phyloP scores from a whole-genome alignment of 2,888 invertebrate species.

The Coelopa pilipes region DNA sequence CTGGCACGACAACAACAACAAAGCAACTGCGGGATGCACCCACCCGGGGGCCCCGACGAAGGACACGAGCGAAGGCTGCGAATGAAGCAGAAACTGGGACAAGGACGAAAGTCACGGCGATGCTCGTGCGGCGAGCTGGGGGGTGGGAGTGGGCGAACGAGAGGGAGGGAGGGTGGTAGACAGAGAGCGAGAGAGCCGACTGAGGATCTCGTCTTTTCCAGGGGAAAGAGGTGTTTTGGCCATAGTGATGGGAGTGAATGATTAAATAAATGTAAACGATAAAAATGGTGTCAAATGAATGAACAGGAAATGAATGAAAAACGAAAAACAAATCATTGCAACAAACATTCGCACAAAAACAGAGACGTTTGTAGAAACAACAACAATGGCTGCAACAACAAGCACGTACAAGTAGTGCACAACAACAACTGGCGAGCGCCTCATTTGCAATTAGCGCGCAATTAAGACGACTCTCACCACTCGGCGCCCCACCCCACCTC shows the following conservation, averaged over 20 bases:
- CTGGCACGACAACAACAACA: background rate
- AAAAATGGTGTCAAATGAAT: too few relatives aligned
- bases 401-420: background rate
- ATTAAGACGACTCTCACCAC: background rate
- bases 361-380: background rate
- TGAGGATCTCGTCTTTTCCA: background rate
- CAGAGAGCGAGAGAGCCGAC: background rate
- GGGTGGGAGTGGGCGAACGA: background rate
- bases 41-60: background rate
- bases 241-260: background rate
- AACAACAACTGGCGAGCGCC: background rate
- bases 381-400: background rate
- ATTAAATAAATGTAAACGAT: too few relatives aligned
- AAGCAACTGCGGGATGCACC: background rate
- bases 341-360: too few relatives aligned
- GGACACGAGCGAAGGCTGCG: background rate
- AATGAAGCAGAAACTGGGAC: constrained; percentile 1
- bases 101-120: constrained; percentile 6
- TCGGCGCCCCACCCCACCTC: too few relatives aligned
- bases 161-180: background rate
- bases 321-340: too few relatives aligned
- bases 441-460: constrained; percentile 1
- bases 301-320: too few relatives aligned
- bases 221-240: background rate
- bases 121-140: too few relatives aligned